Percentiles rank a stretch among this genome's conserved stretches.
Evolutionary conservation across 2,113 vertebrate species (phyloP).

Genomic region (Pterophyllum scalare): DNA sequence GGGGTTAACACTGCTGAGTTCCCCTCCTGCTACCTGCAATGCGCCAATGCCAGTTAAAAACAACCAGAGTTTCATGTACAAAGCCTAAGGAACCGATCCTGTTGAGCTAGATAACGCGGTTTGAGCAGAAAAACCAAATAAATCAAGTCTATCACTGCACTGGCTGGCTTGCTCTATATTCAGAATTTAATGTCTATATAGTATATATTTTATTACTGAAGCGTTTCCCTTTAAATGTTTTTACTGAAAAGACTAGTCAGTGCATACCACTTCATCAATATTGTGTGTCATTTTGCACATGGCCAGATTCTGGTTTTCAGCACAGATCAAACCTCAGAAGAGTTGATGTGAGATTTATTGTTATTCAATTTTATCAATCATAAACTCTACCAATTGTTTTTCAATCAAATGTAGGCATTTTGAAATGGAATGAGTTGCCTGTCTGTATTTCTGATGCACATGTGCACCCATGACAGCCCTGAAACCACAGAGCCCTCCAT

Average conservation of each 20-base stretch:
- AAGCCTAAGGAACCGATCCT: too few species aligned
- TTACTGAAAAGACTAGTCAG: background rate
- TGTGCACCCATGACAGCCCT: background rate
- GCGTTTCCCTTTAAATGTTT: background rate
- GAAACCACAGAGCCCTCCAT: background rate
- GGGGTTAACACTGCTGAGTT: background rate
- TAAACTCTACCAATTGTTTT: background rate
- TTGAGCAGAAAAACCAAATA: background rate
- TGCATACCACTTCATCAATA: background rate
- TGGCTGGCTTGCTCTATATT: background rate
- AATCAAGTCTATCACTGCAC: background rate
- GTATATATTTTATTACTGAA: background rate
- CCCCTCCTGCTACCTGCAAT: background rate
- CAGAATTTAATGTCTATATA: background rate
- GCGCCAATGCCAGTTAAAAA: background rate
- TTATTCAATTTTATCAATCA: background rate
- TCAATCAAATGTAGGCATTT: background rate
- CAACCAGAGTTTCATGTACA: background rate
- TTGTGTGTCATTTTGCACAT: background rate
- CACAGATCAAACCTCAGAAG: background rate
- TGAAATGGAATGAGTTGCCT: too few species aligned
- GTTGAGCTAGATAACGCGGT: background rate
- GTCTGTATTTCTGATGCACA: too few species aligned
- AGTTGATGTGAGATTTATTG: fast-evolving
- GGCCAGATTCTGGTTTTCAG: too few species aligned